Percentiles rank a stretch among this genome's conserved stretches.
These are phyloP conservation scores for Trissolcus japonicus DNA, from an alignment of 2,888 invertebrate species.

Conservation along the genomic window DNA sequence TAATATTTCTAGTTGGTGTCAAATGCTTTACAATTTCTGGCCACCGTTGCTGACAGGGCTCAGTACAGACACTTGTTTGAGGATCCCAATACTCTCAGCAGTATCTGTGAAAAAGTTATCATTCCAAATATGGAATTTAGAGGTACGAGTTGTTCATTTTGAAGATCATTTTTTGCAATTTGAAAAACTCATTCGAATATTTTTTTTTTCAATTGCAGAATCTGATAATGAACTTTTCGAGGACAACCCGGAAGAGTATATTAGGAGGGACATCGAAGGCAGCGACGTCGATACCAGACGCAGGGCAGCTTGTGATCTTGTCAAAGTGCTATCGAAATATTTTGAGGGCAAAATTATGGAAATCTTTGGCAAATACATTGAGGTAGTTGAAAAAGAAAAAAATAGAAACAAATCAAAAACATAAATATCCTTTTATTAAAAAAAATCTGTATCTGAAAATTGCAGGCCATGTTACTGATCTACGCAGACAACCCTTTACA, in stretches of 20 bases:
- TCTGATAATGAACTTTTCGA: conserved; percentile 98
- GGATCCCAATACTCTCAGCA: conserved; percentile 89
- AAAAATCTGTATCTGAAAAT: too few relatives aligned
- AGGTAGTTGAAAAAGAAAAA: conserved; percentile 78
- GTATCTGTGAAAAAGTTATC: conserved; percentile 98
- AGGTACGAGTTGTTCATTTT: conserved; percentile 78
- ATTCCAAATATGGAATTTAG: conserved; percentile 98
- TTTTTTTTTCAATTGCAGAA: conserved; percentile 75
- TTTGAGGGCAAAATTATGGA: conserved; percentile 92
- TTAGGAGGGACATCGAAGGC: conserved; percentile 96
- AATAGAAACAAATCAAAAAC: too few relatives aligned
- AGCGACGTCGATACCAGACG: conserved; percentile 98
- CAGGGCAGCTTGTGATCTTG: conserved; percentile 97
- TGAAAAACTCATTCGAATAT: background rate
- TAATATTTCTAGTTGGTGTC: conserved; percentile 87
- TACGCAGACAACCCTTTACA: conserved; percentile 85
- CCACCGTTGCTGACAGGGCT: conserved; percentile 93
- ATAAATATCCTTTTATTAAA: too few relatives aligned
- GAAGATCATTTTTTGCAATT: background rate
- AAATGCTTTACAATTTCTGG: conserved; percentile 95
- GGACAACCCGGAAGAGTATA: conserved; percentile 98
- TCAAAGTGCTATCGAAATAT: conserved; percentile 91
- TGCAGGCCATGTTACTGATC: conserved; percentile 84
- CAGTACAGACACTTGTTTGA: conserved; percentile 84
- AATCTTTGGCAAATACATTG: conserved; percentile 91